Conservation (phyloP, 2,113 vertebrate species). For the Lophura nycthemera region DNA sequence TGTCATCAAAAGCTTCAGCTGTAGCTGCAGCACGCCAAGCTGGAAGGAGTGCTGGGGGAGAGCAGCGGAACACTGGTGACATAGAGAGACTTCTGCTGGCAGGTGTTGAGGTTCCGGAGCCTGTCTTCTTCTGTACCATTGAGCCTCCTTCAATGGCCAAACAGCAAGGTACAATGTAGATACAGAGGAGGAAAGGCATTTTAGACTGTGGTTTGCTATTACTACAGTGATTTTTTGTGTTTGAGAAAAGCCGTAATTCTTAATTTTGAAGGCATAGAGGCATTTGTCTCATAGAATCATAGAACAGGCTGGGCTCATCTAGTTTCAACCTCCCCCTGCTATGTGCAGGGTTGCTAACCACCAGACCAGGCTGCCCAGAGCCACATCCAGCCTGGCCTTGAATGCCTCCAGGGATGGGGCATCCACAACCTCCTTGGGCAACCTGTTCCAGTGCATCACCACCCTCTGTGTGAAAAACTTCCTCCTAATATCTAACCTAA, state of each 20-base stretch:
- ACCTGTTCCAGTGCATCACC: no score
- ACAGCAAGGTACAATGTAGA: constrained; percentile 82
- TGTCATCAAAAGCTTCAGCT: constrained; percentile 90
- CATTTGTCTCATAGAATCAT: neutral
- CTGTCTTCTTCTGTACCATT: constrained; percentile 98
- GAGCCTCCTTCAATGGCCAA: constrained; percentile 91
- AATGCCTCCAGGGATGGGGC: no score
- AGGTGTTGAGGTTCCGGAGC: constrained; percentile 94
- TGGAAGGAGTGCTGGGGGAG: constrained; percentile 45
- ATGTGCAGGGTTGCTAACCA: no score
- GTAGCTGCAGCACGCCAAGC: constrained; percentile 79
- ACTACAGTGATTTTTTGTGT: neutral
- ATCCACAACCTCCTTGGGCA: no score
- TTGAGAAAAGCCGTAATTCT: neutral
- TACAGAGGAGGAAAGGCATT: neutral
- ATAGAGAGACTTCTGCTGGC: constrained; percentile 82
- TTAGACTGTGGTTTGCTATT: neutral
- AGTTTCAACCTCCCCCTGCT: no score
- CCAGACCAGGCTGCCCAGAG: no score
- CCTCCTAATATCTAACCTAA: no score
- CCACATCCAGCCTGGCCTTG: no score
- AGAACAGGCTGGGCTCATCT: no score
- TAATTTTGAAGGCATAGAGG: neutral
- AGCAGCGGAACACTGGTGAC: constrained; percentile 1
- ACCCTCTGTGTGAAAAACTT: no score